phyloP scores from a whole-genome alignment of 2,113 vertebrate species.

The Clarias magur region DNA sequence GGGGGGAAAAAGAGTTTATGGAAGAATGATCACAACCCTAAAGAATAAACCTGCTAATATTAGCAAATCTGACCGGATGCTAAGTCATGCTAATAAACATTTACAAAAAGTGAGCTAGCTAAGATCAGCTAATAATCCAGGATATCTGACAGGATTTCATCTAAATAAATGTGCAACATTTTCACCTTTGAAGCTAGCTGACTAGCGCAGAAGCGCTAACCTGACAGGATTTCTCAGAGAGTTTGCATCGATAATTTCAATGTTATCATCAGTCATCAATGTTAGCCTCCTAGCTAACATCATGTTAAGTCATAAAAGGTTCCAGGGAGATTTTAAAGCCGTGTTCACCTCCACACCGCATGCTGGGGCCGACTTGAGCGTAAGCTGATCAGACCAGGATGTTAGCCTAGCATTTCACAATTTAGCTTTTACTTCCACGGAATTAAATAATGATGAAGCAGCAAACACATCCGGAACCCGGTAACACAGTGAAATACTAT shows the following conservation, averaged over 20 bases:
- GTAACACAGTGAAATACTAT: neutral
- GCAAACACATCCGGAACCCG: too few relatives aligned
- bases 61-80: neutral
- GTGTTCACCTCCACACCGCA: too few relatives aligned
- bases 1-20: too few relatives aligned
- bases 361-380: neutral
- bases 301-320: neutral
- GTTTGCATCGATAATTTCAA: too few relatives aligned
- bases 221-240: neutral
- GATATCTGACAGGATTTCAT: too few relatives aligned
- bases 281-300: neutral
- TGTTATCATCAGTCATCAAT: neutral
- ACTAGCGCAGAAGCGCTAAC: neutral
- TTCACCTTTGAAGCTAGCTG: neutral
- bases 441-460: neutral
- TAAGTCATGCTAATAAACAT: neutral
- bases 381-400: neutral
- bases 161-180: neutral
- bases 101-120: neutral
- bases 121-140: neutral
- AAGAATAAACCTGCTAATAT: neutral
- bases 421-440: neutral
- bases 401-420: neutral
- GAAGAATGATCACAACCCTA: neutral
- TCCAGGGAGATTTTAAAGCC: neutral